Evolutionary conservation across 2,888 invertebrate genomes (phyloP), one percentile per base, ranked within the genome.

Genomic region (Habrosyne pyritoides): DNA sequence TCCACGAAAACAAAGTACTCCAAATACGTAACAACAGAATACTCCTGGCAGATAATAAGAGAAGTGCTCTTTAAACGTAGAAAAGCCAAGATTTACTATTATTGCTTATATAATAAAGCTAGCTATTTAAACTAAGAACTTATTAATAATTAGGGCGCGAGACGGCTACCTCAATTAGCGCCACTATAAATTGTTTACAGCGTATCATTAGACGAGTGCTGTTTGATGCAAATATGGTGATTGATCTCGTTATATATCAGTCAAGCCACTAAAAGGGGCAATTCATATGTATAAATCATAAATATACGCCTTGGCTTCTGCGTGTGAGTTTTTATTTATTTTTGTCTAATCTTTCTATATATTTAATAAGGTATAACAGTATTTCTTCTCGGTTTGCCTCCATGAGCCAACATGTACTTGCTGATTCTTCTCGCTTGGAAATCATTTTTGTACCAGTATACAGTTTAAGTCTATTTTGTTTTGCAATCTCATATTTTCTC

Each of bases 131-230:
- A 36, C 12, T n/a, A 18, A 42, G 42, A 1, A 42, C n/a, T 42
- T 6, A 42, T 42, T 18, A 42, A 18, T 18, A 42, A 42, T 2
- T 42, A 42, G 14, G 42, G 42, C 42, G 42, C 8, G 42, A 42
- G 42, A 42, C 18, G 42, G 18, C 42, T 42, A 8, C 18, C 42
- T 26, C 49, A 49, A 73, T 78, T 69, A 71, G 67, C 61, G 59
- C 57, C 33, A 67, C 69, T 67, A 72, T 79, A 75, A 75, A 79
- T 67, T 58, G 54, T 68, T 75, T 75, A 80, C 67, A 67, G 71
- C 68, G 53, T 66, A 53, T 68, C 62, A 74, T 77, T 69, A 75
- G 63, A 59, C 33, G 60, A 53, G 55, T 57, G 63, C 58, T 60
- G 60, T 60, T 68, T 60, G 64, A 67, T 66, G 63, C 65, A 67